Percentiles rank a stretch among this genome's conserved stretches.
Evolutionary conservation across 2,888 invertebrate species (phyloP).

Genomic region (Limenitis camilla): DNA sequence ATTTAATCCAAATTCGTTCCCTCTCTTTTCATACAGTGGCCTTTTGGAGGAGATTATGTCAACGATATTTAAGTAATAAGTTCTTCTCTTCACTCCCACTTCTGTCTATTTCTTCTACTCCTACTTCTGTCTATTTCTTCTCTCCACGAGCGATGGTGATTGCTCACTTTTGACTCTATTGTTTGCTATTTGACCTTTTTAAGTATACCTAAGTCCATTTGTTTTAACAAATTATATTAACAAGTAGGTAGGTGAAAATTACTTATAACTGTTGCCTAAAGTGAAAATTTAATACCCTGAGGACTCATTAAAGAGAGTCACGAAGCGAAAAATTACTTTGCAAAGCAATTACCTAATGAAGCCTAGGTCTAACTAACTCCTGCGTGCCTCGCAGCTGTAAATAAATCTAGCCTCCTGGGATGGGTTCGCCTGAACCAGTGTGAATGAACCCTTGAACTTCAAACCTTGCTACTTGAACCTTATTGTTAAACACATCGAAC

Average conservation of each 20-base stretch:
- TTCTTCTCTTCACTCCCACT: too few relatives aligned
- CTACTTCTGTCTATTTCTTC: too few relatives aligned
- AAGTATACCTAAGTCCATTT: too few relatives aligned
- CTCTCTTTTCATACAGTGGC: too few relatives aligned
- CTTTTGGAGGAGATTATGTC: too few relatives aligned
- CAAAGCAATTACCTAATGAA: constrained; percentile 31
- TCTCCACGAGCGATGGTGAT: too few relatives aligned
- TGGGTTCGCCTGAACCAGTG: constrained; percentile 20
- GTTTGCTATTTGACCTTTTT: too few relatives aligned
- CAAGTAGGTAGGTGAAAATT: background rate
- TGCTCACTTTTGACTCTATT: too few relatives aligned
- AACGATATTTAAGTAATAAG: too few relatives aligned
- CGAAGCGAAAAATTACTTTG: constrained; percentile 27
- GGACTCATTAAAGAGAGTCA: constrained; percentile 17
- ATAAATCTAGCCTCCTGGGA: constrained; percentile 31
- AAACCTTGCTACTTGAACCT: constrained; percentile 52
- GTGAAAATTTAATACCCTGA: constrained; percentile 10
- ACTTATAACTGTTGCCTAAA: constrained; percentile 1
- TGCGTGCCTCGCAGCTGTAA: constrained; percentile 44
- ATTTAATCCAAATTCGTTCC: too few relatives aligned
- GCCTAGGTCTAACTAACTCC: constrained; percentile 32
- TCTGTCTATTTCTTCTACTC: too few relatives aligned
- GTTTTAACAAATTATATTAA: too few relatives aligned
- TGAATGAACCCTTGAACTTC: constrained; percentile 61
- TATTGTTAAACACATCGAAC: constrained; percentile 45